Conservation (phyloP, 2,113 vertebrate genomes). For the Phrynosoma platyrhinos region DNA sequence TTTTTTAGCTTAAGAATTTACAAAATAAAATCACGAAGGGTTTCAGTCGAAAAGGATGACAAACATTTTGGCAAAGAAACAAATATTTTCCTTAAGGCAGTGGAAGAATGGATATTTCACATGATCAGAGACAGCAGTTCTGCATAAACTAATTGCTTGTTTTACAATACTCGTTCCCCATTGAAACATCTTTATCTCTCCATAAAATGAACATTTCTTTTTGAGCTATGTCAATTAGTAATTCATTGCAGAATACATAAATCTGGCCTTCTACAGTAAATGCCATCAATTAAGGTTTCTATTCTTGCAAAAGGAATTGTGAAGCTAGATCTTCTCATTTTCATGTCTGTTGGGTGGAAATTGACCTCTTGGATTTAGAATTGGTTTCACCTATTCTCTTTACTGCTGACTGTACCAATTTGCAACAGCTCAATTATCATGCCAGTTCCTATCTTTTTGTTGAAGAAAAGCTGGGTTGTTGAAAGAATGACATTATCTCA, state of each 20-base stretch:
- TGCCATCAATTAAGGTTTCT: neutral
- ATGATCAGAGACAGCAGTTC: neutral
- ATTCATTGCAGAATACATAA: neutral
- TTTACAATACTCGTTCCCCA: neutral
- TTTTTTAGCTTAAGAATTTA: no score
- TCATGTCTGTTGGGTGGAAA: neutral
- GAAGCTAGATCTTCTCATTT: neutral
- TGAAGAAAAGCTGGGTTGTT: neutral
- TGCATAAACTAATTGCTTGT: neutral
- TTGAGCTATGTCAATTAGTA: neutral
- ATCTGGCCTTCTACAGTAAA: neutral
- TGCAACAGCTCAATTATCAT: neutral
- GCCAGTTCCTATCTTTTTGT: neutral
- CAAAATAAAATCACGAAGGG: neutral
- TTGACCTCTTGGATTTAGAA: conserved; percentile 9
- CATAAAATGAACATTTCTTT: neutral
- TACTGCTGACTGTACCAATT: conserved; percentile 21
- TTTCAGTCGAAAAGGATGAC: neutral
- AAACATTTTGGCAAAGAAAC: neutral
- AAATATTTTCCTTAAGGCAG: neutral
- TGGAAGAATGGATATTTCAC: neutral
- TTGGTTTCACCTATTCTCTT: neutral
- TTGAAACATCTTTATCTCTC: conserved; percentile 3
- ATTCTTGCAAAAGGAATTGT: neutral
- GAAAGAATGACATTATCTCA: neutral